phyloP scores from a whole-genome alignment of 2,797 vertebrate species.

The Martes flavigula region DNA sequence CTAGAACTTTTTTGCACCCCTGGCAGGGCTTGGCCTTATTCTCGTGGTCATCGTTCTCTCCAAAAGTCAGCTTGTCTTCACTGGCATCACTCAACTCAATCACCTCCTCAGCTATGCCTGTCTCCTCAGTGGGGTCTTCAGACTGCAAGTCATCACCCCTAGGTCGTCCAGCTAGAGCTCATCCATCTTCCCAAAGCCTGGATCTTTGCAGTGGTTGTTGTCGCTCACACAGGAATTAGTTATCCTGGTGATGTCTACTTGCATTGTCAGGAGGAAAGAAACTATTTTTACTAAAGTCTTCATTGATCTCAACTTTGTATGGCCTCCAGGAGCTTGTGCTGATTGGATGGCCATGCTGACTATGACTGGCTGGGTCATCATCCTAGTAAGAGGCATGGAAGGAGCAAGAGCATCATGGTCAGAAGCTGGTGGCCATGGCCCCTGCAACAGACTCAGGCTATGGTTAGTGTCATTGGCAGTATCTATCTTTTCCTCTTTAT shows the following conservation, averaged over 20 bases:
- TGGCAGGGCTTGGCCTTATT: constrained; percentile 90
- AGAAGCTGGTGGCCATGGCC: constrained; percentile 84
- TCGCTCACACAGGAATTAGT: constrained; percentile 85
- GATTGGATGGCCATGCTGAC: constrained; percentile 68
- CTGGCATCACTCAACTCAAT: constrained; percentile 95
- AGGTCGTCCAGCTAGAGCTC: constrained; percentile 86
- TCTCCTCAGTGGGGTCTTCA: constrained; percentile 90
- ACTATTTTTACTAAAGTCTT: constrained; percentile 69
- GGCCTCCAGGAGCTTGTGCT: constrained; percentile 47
- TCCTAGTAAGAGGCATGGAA: not conserved
- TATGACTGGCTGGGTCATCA: constrained; percentile 78
- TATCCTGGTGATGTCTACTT: constrained; percentile 78
- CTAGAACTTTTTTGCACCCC: constrained; percentile 90
- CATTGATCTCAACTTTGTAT: too few relatives aligned
- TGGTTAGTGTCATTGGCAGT: constrained; percentile 70
- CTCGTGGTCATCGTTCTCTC: constrained; percentile 80
- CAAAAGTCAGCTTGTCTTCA: constrained; percentile 83
- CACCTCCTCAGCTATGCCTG: constrained; percentile 84
- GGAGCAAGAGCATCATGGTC: constrained; percentile 82
- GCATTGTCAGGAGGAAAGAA: constrained; percentile 81
- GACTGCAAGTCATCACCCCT: constrained; percentile 90
- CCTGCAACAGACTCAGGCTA: constrained; percentile 75
- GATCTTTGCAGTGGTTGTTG: constrained; percentile 84
- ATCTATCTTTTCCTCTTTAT: constrained; percentile 83
- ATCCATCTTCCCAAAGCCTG: constrained; percentile 83